Base-by-base conservation (phyloP, 1,140 invertebrate genomes). In the Drosophila pandora region DNA sequence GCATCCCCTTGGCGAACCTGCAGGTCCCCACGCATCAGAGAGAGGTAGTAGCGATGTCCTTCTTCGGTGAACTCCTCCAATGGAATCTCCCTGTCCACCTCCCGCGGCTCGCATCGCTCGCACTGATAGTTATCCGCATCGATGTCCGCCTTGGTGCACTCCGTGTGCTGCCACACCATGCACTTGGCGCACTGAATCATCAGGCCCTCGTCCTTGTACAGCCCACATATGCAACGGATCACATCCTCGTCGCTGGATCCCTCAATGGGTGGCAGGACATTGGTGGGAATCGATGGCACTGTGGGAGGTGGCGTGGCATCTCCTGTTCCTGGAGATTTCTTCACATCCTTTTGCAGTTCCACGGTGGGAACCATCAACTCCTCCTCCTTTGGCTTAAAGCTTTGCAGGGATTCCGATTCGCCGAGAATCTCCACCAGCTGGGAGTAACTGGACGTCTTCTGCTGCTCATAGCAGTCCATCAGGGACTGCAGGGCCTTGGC, bases 171-270 rank as follows among this genome's bases (percentile, higher is more conserved):
- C 98, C 98, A 99, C 12, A 98, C 97, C 80, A 97, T 94, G 92
- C 98, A 99, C 25, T 96, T 94, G 79, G 94, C 97, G 92, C 98
- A 99, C 92, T 98, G 97, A 76, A 99, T 98, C 98, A 99, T 99
- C 5, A 98, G 91, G 0, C 98, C 98, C 92, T 99, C 98, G 84
- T 99, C 98, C 78, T 96, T 95, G 78, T 95, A 97, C 58, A 99
- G 95, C 21, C 97, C 97, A 93, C 98, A 99, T 69, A 99, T 97
- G 90, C 98, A 99, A 54, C 98, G 93, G 53, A 99, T 99, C 23
- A 98, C 96, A 92, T 99, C 98, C 91, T 99, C 93, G 3, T 88
- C 84, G 37, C 83, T 48, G 1, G 76, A 68, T 2, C 39, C 25
- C 2, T 28, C 69, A 13, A 69, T 21, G 0, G 61, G 25, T 12